Base-by-base conservation (phyloP, 2,888 invertebrate species). In the Xestia xanthographa region DNA sequence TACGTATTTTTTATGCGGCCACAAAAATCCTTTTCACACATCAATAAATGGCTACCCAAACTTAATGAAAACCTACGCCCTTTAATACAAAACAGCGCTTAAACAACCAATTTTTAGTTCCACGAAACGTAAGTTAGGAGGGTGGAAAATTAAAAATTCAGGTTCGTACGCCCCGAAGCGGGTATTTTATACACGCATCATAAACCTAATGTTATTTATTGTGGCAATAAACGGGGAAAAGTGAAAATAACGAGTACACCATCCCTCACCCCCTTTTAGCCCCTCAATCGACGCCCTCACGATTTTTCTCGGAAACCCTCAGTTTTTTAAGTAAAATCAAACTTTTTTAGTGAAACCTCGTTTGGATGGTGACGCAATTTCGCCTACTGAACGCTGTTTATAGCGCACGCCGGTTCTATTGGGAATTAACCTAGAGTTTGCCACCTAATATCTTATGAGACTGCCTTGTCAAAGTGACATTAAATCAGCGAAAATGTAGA, bases 191-290 rank as follows among this genome's bases (percentile, higher is more conserved):
- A 86, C 87, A 88, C 88, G 87, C 89, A 76, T 88, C 89, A 88
- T 89, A 89, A 89, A 89, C 87, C 85, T 88, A 89, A 89, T 89
- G 89, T 89, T 89, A 89, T 89, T 89, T 89, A 89, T 89, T 87
- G 90, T 85, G 79, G 89, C 83, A 87, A 89, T 89, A 89, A 89
- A 89, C 81, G 84, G 77, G 79, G 85, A 78, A 86, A 87, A 89
- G 88, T 88, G 85, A 87, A 89, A 89, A 88, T 89, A 89, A 87
- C 83, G 85, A 84, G 83, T 68, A 68, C 77, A 70, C 75, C 77
- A 38, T 62, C 69, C 77, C 71, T 45, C 69, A 63, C 66, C 70
- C 77, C 41, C 77, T 53, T 41, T 17, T 60, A 41, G 20, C 78
- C 29, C 70, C 83, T n/a, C 76, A 56, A 72, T 77, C 72, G 81